Percentiles rank a stretch among this genome's conserved stretches.
Evolutionary conservation across 2,797 vertebrate genomes (phyloP).

Genomic region (Arrhamphus sclerolepis): DNA sequence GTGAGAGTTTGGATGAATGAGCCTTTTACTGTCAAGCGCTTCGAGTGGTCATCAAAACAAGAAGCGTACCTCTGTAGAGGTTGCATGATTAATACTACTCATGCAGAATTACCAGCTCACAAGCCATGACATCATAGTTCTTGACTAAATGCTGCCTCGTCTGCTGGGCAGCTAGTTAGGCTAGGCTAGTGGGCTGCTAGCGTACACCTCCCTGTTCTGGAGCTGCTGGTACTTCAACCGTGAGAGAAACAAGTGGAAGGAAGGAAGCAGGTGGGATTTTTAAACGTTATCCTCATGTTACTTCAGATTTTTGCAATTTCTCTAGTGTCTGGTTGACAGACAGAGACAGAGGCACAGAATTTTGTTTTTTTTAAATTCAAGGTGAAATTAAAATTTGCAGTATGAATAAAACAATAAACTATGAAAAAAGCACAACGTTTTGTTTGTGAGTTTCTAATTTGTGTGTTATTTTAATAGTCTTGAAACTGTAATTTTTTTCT

Average conservation of each 20-base stretch:
- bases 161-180: slow-evolving; percentile 54
- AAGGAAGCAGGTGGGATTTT: neutral
- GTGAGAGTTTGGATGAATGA: no score
- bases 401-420: neutral
- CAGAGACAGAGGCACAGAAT: no score
- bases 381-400: slow-evolving; percentile 14
- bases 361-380: no score
- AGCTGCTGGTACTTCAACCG: slow-evolving; percentile 19
- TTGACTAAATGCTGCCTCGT: slow-evolving; percentile 45
- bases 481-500: no score
- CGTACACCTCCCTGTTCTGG: slow-evolving; percentile 30
- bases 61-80: slow-evolving; percentile 17
- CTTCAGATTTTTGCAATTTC: neutral
- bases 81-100: slow-evolving; percentile 17
- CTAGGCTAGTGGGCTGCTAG: slow-evolving; percentile 44
- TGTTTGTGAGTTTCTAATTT: no score
- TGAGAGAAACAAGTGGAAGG: slow-evolving; percentile 7
- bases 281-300: slow-evolving; percentile 7
- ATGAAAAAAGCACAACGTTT: no score
- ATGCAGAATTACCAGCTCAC: neutral
- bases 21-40: no score
- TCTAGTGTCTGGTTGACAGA: neutral
- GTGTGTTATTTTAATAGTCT: no score
- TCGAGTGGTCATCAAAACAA: no score
- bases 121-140: slow-evolving; percentile 3